Base-by-base conservation (phyloP, 2,888 invertebrate genomes). In the Taphrorychus bicolor region DNA sequence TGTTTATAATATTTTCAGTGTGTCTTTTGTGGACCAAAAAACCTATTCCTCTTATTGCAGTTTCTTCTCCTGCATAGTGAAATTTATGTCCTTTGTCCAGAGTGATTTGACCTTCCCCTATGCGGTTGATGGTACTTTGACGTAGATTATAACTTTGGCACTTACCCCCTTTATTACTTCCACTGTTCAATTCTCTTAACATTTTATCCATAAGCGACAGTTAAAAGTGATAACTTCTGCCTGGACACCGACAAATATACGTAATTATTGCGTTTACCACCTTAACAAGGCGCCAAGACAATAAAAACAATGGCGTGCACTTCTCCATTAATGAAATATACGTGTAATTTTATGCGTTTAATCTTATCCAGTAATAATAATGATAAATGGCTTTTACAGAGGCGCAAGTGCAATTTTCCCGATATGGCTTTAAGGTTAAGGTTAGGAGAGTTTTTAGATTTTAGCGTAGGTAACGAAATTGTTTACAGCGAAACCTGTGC, bases 291-390 rank as follows among this genome's bases (percentile, higher is more conserved):
- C 49, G 64, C 64, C 52, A 64, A 64, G 52, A 64, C 45, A 58
- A 64, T 49, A 64, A 58, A 64, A 64, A 64, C 64, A 64, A 64
- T 64, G 64, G 58, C 40, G 17, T 42, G 51, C 52, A 52, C 52
- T 58, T 22, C 52, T 22, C 41, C 24, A 58, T 64, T 58, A 64
- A 62, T 62, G 62, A 62, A 57, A 56, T 62, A 56, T 62, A 32
- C 62, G 56, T 62, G 64, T 64, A 58, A 51, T 64, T 58, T 51
- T 58, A 58, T 64, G 58, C 58, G 53, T 58, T 58, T 64, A 64
- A 64, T 64, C 64, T 64, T 64, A 64, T 64, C 64, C 41, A 41
- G 52, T 48, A 64, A 64, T 64, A 64, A 64, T 64, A 58, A 58
- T 64, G 64, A 64, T 64, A 58, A 64, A 64, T 64, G 58, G 59